phyloP scores from a whole-genome alignment of 2,888 invertebrate genomes.

The Cremastinae sp. region DNA sequence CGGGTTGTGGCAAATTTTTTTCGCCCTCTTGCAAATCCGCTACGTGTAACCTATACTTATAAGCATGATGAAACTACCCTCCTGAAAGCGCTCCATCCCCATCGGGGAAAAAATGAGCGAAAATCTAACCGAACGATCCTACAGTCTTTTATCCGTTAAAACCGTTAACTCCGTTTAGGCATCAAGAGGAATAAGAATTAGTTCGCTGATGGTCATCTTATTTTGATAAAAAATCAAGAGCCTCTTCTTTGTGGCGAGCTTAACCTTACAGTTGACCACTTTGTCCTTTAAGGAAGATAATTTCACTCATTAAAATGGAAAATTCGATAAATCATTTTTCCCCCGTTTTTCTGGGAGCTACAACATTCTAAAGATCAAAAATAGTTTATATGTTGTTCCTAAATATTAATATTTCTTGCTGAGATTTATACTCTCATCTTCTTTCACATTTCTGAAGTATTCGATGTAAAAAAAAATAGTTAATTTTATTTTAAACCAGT shows the following conservation, averaged over 20 bases:
- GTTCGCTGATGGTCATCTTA: slow-evolving; percentile 69
- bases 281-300: too few relatives aligned
- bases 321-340: too few relatives aligned
- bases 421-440: neutral
- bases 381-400: too few relatives aligned
- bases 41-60: slow-evolving; percentile 61
- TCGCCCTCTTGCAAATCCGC: slow-evolving; percentile 56
- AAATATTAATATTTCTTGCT: too few relatives aligned
- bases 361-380: too few relatives aligned
- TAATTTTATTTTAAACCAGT: too few relatives aligned
- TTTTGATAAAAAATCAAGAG: slow-evolving; percentile 53
- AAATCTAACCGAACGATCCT: slow-evolving; percentile 71
- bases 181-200: slow-evolving; percentile 79
- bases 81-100: slow-evolving; percentile 47
- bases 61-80: slow-evolving; percentile 51
- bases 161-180: slow-evolving; percentile 78
- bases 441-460: neutral
- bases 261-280: neutral
- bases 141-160: slow-evolving; percentile 79
- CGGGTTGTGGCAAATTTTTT: slow-evolving; percentile 55
- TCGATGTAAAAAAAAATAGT: neutral
- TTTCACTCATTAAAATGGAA: too few relatives aligned
- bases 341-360: too few relatives aligned
- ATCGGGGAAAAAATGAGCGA: slow-evolving; percentile 45
- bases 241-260: neutral